A percentile compares a stretch with the other conserved stretches of the same genome.
phyloP scores from a whole-genome alignment of 2,113 vertebrate species.

The Mus pahari region DNA sequence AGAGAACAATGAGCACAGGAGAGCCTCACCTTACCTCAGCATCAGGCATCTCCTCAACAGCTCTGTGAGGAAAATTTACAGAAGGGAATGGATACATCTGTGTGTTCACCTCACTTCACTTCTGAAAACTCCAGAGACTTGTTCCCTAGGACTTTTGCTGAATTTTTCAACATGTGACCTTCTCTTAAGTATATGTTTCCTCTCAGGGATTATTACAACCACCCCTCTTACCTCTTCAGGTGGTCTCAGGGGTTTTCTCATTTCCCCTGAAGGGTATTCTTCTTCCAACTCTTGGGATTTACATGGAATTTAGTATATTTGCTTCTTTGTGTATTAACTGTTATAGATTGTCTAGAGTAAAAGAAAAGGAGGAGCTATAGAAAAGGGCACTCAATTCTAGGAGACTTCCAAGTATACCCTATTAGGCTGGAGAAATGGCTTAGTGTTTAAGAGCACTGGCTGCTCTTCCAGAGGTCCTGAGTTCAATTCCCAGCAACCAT shows the following conservation, averaged over 20 bases:
- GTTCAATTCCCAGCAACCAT: too few relatives aligned
- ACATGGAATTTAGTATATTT: neutral
- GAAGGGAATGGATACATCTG: neutral
- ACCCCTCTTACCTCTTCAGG: neutral
- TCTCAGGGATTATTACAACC: constrained; percentile 25
- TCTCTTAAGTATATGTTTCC: neutral
- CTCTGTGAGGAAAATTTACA: neutral
- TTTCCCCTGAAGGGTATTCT: constrained; percentile 26
- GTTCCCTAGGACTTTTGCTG: constrained; percentile 31
- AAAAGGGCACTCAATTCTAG: neutral
- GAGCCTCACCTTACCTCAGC: neutral
- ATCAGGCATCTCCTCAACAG: neutral
- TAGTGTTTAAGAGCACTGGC: too few relatives aligned
- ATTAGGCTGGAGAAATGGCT: too few relatives aligned
- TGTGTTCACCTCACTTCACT: neutral
- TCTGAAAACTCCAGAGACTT: neutral
- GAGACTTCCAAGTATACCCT: neutral
- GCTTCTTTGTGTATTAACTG: neutral
- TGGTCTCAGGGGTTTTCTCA: neutral
- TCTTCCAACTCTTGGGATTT: neutral
- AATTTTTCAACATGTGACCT: neutral
- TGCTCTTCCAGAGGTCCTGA: too few relatives aligned
- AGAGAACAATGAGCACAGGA: neutral
- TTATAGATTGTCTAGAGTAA: neutral
- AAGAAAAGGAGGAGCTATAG: neutral